phyloP scores from a whole-genome alignment of 2,797 vertebrate genomes.

The Epinephelus coioides region DNA sequence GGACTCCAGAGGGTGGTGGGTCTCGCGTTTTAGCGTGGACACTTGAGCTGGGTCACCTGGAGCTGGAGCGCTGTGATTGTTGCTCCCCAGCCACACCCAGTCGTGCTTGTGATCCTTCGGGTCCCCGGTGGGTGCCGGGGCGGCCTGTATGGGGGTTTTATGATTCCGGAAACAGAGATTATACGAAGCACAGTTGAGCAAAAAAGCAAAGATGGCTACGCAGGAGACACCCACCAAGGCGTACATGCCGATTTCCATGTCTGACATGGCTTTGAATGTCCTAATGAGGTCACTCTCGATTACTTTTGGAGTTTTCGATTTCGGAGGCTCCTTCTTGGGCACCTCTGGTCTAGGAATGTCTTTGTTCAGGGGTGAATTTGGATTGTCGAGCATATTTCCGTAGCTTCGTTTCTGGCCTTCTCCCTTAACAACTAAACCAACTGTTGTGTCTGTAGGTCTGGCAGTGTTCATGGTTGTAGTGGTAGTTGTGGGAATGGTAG shows the following conservation, averaged over 20 bases:
- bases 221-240: slow-evolving; percentile 91
- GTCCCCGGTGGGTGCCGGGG: slow-evolving; percentile 77
- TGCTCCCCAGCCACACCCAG: slow-evolving; percentile 92
- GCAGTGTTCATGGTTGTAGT: slow-evolving; percentile 69
- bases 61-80: slow-evolving; percentile 73
- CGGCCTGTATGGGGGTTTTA: slow-evolving; percentile 86
- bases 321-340: slow-evolving; percentile 82
- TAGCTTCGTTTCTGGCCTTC: slow-evolving; percentile 74
- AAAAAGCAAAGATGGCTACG: slow-evolving; percentile 93
- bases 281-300: slow-evolving; percentile 85
- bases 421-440: slow-evolving; percentile 35
- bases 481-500: slow-evolving; percentile 3
- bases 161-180: slow-evolving; percentile 87
- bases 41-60: slow-evolving; percentile 58
- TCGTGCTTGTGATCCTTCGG: slow-evolving; percentile 90
- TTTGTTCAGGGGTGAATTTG: slow-evolving; percentile 75
- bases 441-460: slow-evolving; percentile 41
- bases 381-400: slow-evolving; percentile 83
- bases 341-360: slow-evolving; percentile 46
- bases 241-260: slow-evolving; percentile 95
- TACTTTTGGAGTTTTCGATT: slow-evolving; percentile 74
- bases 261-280: slow-evolving; percentile 84
- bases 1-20: slow-evolving; percentile 81
- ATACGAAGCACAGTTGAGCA: slow-evolving; percentile 92
- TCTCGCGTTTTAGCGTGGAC: slow-evolving; percentile 72